phyloP scores from a whole-genome alignment of 2,888 invertebrate genomes.

The Exocentrus adspersus region DNA sequence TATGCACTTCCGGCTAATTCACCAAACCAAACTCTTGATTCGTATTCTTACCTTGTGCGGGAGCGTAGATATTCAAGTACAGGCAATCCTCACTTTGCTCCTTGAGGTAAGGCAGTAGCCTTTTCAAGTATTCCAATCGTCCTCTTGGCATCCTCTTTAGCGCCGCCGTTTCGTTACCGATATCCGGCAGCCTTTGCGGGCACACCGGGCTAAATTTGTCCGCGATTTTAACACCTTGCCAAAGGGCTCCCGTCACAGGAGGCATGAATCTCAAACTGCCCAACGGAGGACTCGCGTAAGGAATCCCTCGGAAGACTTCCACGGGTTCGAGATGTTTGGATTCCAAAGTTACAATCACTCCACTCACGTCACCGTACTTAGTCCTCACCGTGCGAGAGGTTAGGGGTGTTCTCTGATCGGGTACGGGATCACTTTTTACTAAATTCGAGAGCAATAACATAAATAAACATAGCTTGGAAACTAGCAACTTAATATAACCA shows the following conservation, averaged over 20 bases:
- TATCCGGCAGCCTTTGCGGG: constrained; percentile 89
- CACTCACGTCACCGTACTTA: constrained; percentile 88
- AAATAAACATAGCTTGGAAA: constrained; percentile 13
- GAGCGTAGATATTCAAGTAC: constrained; percentile 96
- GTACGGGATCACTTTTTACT: constrained; percentile 50
- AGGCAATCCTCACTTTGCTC: constrained; percentile 98
- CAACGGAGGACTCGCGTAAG: constrained; percentile 92
- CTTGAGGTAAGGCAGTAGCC: constrained; percentile 85
- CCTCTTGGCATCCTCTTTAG: constrained; percentile 88
- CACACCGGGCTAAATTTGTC: constrained; percentile 91
- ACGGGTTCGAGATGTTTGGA: constrained; percentile 86
- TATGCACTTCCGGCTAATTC: no score
- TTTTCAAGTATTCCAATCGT: constrained; percentile 86
- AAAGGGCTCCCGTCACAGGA: constrained; percentile 91
- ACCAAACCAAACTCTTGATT: background rate
- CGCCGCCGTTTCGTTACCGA: constrained; percentile 85
- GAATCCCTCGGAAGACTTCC: constrained; percentile 92
- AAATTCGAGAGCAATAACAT: constrained; percentile 3
- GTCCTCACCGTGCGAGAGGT: constrained; percentile 87
- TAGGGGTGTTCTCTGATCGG: constrained; percentile 64
- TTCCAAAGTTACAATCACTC: constrained; percentile 85
- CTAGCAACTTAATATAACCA: constrained; percentile 1
- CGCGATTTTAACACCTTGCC: constrained; percentile 89
- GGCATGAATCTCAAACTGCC: constrained; percentile 95
- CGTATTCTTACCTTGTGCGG: constrained; percentile 81